Evolutionary conservation across 2,797 vertebrate species (phyloP).

Genomic region (Tapirus indicus): DNA sequence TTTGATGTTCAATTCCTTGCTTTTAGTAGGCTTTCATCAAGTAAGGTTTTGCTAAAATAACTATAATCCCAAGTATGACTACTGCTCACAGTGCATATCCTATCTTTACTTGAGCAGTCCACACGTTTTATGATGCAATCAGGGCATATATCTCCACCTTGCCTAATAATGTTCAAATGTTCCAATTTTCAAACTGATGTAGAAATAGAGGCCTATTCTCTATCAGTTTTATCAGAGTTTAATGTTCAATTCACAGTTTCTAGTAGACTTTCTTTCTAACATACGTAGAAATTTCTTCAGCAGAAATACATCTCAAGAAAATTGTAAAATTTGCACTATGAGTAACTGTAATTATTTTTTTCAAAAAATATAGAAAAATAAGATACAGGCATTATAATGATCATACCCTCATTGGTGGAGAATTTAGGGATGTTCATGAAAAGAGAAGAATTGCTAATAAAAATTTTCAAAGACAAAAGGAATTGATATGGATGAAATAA

Average conservation of each 20-base stretch:
- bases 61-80: background rate
- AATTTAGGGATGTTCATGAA: background rate
- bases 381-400: background rate
- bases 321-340: background rate
- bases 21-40: background rate
- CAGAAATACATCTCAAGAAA: background rate
- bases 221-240: background rate
- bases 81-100: background rate
- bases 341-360: background rate
- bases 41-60: background rate
- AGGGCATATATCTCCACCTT: background rate
- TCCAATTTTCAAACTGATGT: background rate
- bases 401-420: background rate
- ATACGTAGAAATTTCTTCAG: background rate
- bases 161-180: background rate
- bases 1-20: background rate
- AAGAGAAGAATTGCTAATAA: background rate
- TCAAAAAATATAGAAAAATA: background rate
- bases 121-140: background rate
- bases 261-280: background rate
- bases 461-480: background rate
- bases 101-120: background rate
- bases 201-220: background rate
- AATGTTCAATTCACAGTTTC: background rate
- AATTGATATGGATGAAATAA: background rate